Percentiles rank a stretch among this genome's conserved stretches.
These are phyloP conservation scores for Lithophane socia DNA, from an alignment of 2,888 invertebrate species.

Conservation along the genomic window DNA sequence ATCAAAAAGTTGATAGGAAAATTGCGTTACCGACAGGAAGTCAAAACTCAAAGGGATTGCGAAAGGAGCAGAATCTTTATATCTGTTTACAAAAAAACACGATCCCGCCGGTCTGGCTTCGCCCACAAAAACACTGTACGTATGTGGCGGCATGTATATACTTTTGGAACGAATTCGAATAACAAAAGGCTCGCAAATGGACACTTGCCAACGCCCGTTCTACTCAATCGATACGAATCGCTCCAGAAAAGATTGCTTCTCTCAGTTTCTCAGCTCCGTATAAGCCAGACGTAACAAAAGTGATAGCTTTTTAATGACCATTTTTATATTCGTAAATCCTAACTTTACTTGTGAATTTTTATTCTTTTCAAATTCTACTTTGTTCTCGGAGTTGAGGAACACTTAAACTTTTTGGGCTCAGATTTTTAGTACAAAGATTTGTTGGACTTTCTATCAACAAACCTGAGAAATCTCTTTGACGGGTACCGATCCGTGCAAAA, in stretches of 20 bases:
- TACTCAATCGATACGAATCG: constrained; percentile 76
- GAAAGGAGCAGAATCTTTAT: constrained; percentile 46
- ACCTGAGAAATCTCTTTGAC: constrained; percentile 40
- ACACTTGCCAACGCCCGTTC: constrained; percentile 77
- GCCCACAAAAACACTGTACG: constrained; percentile 59
- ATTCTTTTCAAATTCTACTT: constrained; percentile 48
- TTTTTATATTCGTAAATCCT: constrained; percentile 57
- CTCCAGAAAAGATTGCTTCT: constrained; percentile 71
- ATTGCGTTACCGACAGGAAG: constrained; percentile 21
- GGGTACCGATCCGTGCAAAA: constrained; percentile 26
- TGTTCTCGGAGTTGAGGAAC: constrained; percentile 20
- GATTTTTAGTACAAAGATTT: constrained; percentile 41
- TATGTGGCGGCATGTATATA: constrained; percentile 63
- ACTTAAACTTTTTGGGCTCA: constrained; percentile 27
- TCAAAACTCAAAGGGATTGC: constrained; percentile 34
- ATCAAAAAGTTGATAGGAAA: constrained; percentile 46
- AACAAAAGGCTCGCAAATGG: constrained; percentile 80
- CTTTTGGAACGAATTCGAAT: constrained; percentile 75
- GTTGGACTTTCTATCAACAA: constrained; percentile 26
- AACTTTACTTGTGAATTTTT: constrained; percentile 41
- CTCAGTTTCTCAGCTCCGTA: constrained; percentile 63
- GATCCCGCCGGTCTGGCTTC: constrained; percentile 40
- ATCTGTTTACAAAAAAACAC: constrained; percentile 57
- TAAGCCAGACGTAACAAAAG: constrained; percentile 60
- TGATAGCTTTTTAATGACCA: constrained; percentile 68